Evolutionary conservation across 2,797 vertebrate species (phyloP), one percentile per base, ranked within the genome.

Genomic region (Oryzias dopingdopingensis): DNA sequence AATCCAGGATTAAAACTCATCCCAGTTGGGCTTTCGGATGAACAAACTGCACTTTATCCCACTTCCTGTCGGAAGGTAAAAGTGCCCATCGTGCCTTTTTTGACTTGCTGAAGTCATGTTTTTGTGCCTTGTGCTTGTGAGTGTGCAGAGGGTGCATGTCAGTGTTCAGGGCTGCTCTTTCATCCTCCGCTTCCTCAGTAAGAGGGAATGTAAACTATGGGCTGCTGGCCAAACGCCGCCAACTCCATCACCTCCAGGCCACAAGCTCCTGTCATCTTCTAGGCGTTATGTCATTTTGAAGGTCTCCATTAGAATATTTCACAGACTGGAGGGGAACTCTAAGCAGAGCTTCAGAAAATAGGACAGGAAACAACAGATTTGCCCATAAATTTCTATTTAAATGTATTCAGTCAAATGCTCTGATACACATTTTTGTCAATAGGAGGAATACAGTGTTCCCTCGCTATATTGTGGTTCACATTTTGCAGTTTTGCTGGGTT

Each of bases 161-260:
- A 59, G 54, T 61, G 88, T 86, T 75, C 78, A 87, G 85, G 91
- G 90, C 88, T 88, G 90, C 88, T 84, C 91, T 94, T 96, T 95
- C 91, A 94, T 94, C 93, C 91, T 85, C 90, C 85, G 88, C 91
- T 96, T 96, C 93, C 93, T 95, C 93, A 93, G 92, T 92, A 84
- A 87, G 88, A 89, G 91, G 91, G 91, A 95, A 91, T 94, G 94
- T 96, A 97, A 98, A 97, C 94, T 22, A 96, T 82, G 86, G 95
- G 94, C 92, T 86, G 20, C 0, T 0, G 22, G 93, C 96, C 94
- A 94, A 85, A 72, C 71, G 66, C 74, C 80, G 79, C 84, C 88
- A 72, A 72, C 45, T 65, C 66, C 76, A 43, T 56, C 40, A 59
- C 78, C 68, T 76, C 76, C 1, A 62, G 73, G 54, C 63, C 68